A percentile compares a stretch with the other conserved stretches of the same genome.
phyloP scores from a whole-genome alignment of 2,113 vertebrate genomes.

The Dissostichus mawsoni region DNA sequence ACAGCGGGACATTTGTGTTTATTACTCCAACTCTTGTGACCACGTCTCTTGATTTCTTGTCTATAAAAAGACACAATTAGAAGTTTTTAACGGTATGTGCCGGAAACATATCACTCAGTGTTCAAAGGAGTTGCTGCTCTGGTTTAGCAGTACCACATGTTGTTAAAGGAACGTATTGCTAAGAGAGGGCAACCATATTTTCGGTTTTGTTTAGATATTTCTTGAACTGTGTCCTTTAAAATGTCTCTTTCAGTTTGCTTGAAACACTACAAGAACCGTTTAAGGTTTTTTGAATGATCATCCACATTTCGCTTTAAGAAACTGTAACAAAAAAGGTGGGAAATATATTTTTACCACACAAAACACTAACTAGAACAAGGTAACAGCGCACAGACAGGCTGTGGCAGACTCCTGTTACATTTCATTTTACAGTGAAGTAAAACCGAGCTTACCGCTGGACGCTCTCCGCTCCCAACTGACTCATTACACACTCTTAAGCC shows the following conservation, averaged over 20 bases:
- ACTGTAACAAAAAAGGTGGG: not conserved
- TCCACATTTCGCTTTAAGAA: not conserved
- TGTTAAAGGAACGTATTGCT: not conserved
- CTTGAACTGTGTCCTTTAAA: not conserved
- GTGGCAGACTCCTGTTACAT: slow-evolving; percentile 32
- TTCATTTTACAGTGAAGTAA: slow-evolving; percentile 45
- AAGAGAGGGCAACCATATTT: not conserved
- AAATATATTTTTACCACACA: slow-evolving; percentile 4
- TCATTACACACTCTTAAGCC: slow-evolving; percentile 32
- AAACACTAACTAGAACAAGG: slow-evolving; percentile 13
- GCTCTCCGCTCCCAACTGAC: slow-evolving; percentile 22
- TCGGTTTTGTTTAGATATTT: not conserved
- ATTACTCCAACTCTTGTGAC: not conserved
- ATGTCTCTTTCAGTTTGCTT: slow-evolving; percentile 12
- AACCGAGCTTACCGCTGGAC: slow-evolving; percentile 20
- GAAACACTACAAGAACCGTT: not conserved
- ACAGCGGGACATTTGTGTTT: not conserved
- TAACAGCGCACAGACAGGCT: not conserved
- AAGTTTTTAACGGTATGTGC: not conserved
- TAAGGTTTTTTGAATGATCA: not conserved
- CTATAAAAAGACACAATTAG: not conserved
- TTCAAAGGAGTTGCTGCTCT: not conserved
- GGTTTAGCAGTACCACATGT: not conserved
- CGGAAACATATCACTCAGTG: slow-evolving; percentile 3
- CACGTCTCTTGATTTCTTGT: not conserved